phyloP scores from a whole-genome alignment of 2,113 vertebrate species.

The Zosterops hypoxanthus region DNA sequence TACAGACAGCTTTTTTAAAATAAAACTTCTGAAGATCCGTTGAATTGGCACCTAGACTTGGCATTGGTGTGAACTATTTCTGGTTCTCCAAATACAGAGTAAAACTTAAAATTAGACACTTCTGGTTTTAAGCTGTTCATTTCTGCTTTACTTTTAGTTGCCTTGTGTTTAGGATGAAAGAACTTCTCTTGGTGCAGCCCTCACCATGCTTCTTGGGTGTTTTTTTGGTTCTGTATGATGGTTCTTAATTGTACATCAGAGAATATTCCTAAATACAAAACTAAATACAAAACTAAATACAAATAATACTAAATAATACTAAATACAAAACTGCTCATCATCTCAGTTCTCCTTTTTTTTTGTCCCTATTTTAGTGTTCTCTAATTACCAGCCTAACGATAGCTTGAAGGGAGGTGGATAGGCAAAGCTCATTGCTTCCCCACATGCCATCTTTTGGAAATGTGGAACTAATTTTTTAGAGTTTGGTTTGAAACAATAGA shows the following conservation, averaged over 20 bases:
- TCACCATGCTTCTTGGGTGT: not conserved
- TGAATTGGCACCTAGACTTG: not conserved
- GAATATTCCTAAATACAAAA: slow-evolving; percentile 48
- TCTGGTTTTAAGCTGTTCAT: slow-evolving; percentile 15
- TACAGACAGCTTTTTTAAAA: slow-evolving; percentile 5
- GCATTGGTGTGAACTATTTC: slow-evolving; percentile 18
- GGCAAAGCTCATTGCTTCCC: not conserved
- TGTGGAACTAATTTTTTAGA: slow-evolving; percentile 8
- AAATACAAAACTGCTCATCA: slow-evolving; percentile 43
- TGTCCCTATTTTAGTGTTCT: not conserved
- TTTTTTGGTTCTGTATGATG: not conserved
- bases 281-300: too few relatives aligned
- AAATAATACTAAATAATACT: too few relatives aligned
- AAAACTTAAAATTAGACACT: slow-evolving; percentile 27
- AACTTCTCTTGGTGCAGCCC: not conserved
- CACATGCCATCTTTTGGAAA: not conserved
- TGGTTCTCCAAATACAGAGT: slow-evolving; percentile 6
- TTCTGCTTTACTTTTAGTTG: slow-evolving; percentile 24
- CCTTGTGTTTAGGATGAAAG: slow-evolving; percentile 23
- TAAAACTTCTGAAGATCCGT: not conserved
- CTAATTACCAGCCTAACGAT: slow-evolving; percentile 53
- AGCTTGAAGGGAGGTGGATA: not conserved
- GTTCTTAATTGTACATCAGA: slow-evolving; percentile 60
- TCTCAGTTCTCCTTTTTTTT: not conserved
- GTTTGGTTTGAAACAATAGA: not conserved